phyloP scores from a whole-genome alignment of 2,797 vertebrate species.

The Onychomys torridus region DNA sequence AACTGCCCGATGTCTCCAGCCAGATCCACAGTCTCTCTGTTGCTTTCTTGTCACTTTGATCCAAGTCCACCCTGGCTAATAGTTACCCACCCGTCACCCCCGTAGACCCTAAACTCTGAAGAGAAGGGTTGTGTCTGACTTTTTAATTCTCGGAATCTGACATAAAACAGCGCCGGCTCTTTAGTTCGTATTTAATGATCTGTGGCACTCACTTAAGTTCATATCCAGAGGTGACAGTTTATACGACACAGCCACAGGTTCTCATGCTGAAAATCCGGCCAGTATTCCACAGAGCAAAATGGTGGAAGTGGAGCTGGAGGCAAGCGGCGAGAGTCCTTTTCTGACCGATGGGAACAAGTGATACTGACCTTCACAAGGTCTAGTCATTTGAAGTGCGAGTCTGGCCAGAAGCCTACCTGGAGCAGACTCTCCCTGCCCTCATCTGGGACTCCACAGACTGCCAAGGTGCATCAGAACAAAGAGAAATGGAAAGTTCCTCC shows the following conservation, averaged over 20 bases:
- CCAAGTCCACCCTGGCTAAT: background rate
- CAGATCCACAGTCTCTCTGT: background rate
- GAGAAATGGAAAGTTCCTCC: conserved; percentile 80
- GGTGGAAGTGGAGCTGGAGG: background rate
- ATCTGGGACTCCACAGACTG: conserved; percentile 35
- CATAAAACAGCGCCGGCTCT: background rate
- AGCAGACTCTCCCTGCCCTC: conserved; percentile 32
- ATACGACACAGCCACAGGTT: background rate
- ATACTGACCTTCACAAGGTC: conserved; percentile 19
- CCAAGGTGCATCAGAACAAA: conserved; percentile 69
- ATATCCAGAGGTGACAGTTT: background rate
- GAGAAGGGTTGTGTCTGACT: background rate
- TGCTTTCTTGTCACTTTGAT: background rate
- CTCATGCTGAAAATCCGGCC: background rate
- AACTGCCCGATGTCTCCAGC: background rate
- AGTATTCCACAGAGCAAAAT: conserved; percentile 9
- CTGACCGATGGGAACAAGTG: background rate
- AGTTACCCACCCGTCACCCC: background rate
- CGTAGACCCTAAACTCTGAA: conserved; percentile 4
- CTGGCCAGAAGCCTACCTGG: conserved; percentile 31
- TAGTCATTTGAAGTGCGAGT: conserved; percentile 35
- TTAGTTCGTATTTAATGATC: background rate
- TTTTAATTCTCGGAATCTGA: conserved; percentile 15
- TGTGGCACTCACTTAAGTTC: background rate
- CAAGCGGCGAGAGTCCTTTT: background rate